Conservation (phyloP, 1,140 invertebrate species). For the Ostrea denselamellosa region DNA sequence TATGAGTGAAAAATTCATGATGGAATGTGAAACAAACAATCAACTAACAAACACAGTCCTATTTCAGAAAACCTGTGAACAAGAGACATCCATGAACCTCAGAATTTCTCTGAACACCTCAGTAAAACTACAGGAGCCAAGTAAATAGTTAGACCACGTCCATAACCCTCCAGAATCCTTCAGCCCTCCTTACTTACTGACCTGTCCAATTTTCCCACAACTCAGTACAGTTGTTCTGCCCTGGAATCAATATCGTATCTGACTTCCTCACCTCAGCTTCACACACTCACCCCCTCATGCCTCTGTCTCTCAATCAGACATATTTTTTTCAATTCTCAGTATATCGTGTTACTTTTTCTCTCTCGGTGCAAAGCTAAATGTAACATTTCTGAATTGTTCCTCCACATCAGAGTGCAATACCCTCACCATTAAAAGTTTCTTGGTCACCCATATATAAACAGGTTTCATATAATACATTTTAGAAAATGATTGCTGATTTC, state of each 20-base stretch:
- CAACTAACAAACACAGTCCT: too few species aligned
- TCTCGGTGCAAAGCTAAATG: neutral
- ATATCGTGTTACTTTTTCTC: slow-evolving; percentile 6
- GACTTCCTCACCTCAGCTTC: neutral
- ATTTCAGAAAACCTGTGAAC: too few species aligned
- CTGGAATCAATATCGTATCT: neutral
- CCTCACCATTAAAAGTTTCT: neutral
- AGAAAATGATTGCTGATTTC: too few species aligned
- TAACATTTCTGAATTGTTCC: neutral
- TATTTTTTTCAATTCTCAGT: slow-evolving; percentile 20
- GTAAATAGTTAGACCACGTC: too few species aligned
- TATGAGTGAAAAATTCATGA: too few species aligned
- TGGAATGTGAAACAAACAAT: too few species aligned
- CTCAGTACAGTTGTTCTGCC: neutral
- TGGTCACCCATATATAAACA: neutral
- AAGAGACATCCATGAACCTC: too few species aligned
- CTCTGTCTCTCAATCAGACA: neutral
- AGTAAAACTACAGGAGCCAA: too few species aligned
- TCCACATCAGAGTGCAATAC: neutral
- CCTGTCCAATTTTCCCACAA: neutral
- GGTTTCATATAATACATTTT: too few species aligned
- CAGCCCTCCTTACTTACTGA: neutral
- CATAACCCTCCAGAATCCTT: neutral
- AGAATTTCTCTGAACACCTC: too few species aligned
- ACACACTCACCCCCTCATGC: neutral